Evolutionary conservation across 2,888 invertebrate genomes (phyloP).

Genomic region (Tortricodes alternella): DNA sequence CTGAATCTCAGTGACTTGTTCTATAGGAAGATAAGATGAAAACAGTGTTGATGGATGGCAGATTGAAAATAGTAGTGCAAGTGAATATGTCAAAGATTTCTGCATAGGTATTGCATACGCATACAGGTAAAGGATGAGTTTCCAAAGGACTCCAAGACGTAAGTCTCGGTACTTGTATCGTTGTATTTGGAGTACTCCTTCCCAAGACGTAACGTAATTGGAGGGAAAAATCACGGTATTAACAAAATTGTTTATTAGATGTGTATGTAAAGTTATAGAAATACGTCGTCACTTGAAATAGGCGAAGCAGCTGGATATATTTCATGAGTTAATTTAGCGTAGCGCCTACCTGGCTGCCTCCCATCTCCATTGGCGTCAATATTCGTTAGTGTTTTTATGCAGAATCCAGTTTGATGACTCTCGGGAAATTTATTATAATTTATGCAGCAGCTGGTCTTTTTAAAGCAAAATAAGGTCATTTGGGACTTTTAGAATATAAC

Average conservation of each 20-base stretch:
- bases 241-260: constrained; percentile 1
- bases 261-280: constrained; percentile 1
- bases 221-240: too few species aligned
- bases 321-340: constrained; percentile 4
- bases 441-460: background rate
- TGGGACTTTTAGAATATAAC: too few species aligned
- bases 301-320: background rate
- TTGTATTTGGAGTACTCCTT: too few species aligned
- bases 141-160: too few species aligned
- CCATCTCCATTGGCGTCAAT: background rate
- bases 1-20: background rate
- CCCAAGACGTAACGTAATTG: too few species aligned
- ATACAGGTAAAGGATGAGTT: too few species aligned
- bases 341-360: constrained; percentile 6
- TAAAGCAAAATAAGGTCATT: too few species aligned
- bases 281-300: constrained; percentile 9
- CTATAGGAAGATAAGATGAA: background rate
- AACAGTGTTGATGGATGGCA: too few species aligned
- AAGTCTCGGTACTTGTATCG: too few species aligned
- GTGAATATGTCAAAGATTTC: too few species aligned
- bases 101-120: too few species aligned
- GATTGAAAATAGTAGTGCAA: too few species aligned
- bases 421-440: constrained; percentile 9
- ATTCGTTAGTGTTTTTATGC: constrained; percentile 7
- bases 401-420: background rate